Conservation (phyloP, 2,888 invertebrate genomes). For the Eucera pruinosa region DNA sequence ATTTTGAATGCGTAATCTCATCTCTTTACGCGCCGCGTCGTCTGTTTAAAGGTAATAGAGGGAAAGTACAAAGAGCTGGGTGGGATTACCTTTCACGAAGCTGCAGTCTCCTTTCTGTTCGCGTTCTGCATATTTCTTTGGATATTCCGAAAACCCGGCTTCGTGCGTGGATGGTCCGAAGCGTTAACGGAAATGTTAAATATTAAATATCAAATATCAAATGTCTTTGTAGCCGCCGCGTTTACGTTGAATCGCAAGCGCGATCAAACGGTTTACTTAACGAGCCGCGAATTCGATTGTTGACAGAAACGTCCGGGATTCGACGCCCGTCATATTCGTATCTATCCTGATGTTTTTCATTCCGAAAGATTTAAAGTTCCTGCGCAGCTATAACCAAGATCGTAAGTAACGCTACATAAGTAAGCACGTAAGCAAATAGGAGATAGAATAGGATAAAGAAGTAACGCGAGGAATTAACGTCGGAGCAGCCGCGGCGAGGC, state of each 20-base stretch:
- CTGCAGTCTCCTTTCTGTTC: slow-evolving; percentile 83
- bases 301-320: slow-evolving; percentile 76
- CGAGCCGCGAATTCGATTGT: slow-evolving; percentile 6
- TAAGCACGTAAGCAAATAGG: no score
- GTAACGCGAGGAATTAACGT: no score
- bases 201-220: no score
- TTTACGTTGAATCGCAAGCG: no score
- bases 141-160: slow-evolving; percentile 86
- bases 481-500: slow-evolving; percentile 72
- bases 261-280: no score
- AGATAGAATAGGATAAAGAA: no score
- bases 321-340: slow-evolving; percentile 85
- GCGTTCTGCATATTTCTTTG: slow-evolving; percentile 85
- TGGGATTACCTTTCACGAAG: slow-evolving; percentile 83
- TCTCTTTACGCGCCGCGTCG: no score
- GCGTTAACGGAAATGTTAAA: slow-evolving; percentile 69
- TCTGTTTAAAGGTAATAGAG: slow-evolving; percentile 78
- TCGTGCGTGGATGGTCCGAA: slow-evolving; percentile 86
- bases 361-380: slow-evolving; percentile 84
- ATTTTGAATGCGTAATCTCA: no score
- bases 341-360: slow-evolving; percentile 85
- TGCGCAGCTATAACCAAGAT: slow-evolving; percentile 68
- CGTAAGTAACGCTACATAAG: no score
- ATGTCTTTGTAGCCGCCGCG: no score
- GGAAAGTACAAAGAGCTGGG: slow-evolving; percentile 84